Conservation (phyloP, 1,140 invertebrate genomes). For the Pararge aegeria region DNA sequence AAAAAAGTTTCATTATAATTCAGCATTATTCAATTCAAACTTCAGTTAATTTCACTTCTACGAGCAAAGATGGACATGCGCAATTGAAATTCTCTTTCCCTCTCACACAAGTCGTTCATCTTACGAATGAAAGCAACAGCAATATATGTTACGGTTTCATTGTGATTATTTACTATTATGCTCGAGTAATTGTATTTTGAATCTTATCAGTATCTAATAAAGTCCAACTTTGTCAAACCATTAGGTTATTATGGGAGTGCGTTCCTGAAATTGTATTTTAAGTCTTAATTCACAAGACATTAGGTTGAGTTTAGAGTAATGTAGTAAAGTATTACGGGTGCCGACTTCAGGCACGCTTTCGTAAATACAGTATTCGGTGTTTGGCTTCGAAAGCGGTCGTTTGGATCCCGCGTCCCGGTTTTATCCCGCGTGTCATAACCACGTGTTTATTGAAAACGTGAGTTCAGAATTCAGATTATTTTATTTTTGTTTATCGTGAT, state of each 20-base stretch:
- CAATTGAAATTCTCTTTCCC: constrained; percentile 32
- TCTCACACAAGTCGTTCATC: constrained; percentile 27
- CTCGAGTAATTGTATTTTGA: constrained; percentile 27
- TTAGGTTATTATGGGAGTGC: neutral
- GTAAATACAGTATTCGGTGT: constrained; percentile 31
- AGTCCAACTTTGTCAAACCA: constrained; percentile 23
- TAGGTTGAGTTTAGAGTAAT: constrained; percentile 28
- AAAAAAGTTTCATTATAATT: too few relatives aligned
- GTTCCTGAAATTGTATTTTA: constrained; percentile 26
- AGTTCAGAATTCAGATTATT: constrained; percentile 22
- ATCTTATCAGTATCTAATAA: constrained; percentile 37
- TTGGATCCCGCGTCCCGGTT: constrained; percentile 10
- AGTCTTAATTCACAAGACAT: constrained; percentile 32
- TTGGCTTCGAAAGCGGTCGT: constrained; percentile 25
- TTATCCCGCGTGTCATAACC: constrained; percentile 32
- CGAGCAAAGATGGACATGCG: constrained; percentile 46
- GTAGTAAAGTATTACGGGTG: constrained; percentile 30
- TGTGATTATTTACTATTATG: constrained; percentile 43
- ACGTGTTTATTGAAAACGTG: constrained; percentile 44
- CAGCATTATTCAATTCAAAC: constrained; percentile 16
- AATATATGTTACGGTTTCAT: constrained; percentile 38
- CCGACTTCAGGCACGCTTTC: constrained; percentile 33
- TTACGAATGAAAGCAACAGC: constrained; percentile 45
- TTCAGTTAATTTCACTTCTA: neutral
- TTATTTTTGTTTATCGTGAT: neutral